These are phyloP conservation scores for Neotoma lepida DNA, from an alignment of 2,113 vertebrate genomes.

Conservation along the genomic window DNA sequence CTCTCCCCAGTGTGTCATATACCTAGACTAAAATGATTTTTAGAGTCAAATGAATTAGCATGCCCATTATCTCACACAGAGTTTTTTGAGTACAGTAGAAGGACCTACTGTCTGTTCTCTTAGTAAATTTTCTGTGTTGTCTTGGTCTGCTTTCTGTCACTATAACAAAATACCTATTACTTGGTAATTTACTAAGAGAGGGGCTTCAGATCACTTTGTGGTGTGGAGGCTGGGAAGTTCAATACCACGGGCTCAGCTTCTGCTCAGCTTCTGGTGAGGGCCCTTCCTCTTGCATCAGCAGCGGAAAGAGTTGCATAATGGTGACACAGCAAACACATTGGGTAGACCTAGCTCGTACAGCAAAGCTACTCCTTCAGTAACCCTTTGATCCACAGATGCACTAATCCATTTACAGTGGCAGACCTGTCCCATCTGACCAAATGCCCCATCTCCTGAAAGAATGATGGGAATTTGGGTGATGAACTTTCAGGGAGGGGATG, in stretches of 20 bases:
- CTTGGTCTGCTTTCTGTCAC: background rate
- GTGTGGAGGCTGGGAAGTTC: background rate
- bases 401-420: background rate
- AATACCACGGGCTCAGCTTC: background rate
- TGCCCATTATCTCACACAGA: background rate
- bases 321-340: background rate
- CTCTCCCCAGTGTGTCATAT: background rate
- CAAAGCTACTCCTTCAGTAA: background rate
- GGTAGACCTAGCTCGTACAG: background rate
- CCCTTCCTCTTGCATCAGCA: background rate
- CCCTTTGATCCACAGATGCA: too few relatives aligned
- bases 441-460: background rate
- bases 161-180: background rate
- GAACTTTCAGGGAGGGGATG: background rate
- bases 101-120: too few relatives aligned
- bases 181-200: background rate
- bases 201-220: background rate
- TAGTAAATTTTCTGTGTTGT: background rate
- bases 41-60: background rate
- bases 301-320: accelerated
- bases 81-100: background rate
- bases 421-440: background rate
- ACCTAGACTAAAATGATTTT: background rate
- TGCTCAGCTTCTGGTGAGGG: background rate
- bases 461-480: background rate